Evolutionary conservation across 2,797 vertebrate species (phyloP).

Genomic region (Tangara arthus): DNA sequence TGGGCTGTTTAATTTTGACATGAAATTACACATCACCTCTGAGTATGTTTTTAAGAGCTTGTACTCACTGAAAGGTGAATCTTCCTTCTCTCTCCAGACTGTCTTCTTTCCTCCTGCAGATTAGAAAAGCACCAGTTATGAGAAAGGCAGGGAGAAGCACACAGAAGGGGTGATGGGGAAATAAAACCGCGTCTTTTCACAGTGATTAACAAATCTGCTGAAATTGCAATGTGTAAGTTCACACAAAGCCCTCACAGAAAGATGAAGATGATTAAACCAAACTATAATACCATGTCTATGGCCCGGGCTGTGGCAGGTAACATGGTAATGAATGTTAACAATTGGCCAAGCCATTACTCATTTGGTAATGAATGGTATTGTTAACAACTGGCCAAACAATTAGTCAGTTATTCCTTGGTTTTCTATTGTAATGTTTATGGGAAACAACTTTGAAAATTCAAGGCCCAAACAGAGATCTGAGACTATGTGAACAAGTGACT

Average conservation of each 20-base stretch:
- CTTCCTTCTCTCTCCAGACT: background rate
- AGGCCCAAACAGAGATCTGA: background rate
- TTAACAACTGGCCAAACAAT: background rate
- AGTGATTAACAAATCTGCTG: background rate
- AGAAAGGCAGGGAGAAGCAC: background rate
- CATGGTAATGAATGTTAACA: background rate
- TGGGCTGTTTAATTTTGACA: background rate
- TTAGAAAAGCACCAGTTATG: background rate
- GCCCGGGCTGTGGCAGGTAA: background rate
- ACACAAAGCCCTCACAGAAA: background rate
- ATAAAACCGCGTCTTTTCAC: background rate
- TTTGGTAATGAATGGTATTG: background rate
- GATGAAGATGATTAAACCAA: background rate
- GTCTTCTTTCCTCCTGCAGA: background rate
- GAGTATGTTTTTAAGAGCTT: background rate
- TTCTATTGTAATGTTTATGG: background rate
- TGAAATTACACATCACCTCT: background rate
- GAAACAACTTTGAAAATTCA: background rate
- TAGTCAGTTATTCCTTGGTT: background rate
- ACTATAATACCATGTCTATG: background rate
- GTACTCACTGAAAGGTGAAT: background rate
- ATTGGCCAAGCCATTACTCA: background rate
- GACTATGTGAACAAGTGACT: background rate
- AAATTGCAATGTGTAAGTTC: background rate
- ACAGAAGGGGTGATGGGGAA: background rate